Evolutionary conservation across 2,113 vertebrate genomes (phyloP).

Genomic region (Cochlearius cochlearius): DNA sequence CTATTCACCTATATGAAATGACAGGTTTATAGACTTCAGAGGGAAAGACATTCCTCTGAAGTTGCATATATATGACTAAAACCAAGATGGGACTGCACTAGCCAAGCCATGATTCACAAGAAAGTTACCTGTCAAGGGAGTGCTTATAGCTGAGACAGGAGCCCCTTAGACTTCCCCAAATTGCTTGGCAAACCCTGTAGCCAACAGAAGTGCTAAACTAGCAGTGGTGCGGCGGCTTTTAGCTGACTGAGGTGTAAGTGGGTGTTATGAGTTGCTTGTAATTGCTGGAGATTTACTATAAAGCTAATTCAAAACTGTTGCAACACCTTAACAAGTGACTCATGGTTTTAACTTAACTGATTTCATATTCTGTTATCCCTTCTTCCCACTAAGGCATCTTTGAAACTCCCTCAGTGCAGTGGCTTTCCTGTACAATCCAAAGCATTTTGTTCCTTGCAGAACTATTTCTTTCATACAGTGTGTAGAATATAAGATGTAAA

Average conservation of each 20-base stretch:
- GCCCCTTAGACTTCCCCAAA: not conserved
- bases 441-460: not conserved
- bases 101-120: not conserved
- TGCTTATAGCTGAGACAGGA: not conserved
- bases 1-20: not conserved
- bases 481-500: not conserved
- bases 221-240: not conserved
- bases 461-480: not conserved
- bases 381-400: not conserved
- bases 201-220: not conserved
- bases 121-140: not conserved
- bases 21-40: not conserved
- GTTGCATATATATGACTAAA: not conserved
- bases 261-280: not conserved
- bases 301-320: not conserved
- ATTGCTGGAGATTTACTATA: not conserved
- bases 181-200: not conserved
- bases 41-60: not conserved
- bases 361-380: not conserved
- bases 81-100: not conserved
- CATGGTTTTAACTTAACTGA: not conserved
- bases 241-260: not conserved
- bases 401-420: not conserved
- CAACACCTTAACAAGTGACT: not conserved
- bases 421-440: not conserved